phyloP scores from a whole-genome alignment of 2,888 invertebrate genomes.

The Hirtodrosophila cameraria region DNA sequence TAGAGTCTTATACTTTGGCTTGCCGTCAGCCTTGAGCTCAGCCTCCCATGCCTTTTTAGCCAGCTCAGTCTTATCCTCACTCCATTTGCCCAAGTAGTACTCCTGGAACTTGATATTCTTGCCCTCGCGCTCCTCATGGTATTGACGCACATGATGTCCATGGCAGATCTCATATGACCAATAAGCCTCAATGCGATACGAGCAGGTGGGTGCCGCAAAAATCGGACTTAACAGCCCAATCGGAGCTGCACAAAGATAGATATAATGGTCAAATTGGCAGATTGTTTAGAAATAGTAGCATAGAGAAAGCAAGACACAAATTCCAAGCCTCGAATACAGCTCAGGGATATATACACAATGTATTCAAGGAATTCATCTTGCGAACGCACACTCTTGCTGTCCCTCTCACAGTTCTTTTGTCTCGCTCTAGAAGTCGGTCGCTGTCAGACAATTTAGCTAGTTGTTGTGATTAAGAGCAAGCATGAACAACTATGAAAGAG shows the following conservation, averaged over 20 bases:
- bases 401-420: too few species aligned
- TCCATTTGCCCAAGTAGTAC: constrained; percentile 93
- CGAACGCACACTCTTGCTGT: too few species aligned
- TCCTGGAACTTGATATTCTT: constrained; percentile 93
- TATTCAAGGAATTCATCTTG: too few species aligned
- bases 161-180: constrained; percentile 99
- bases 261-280: not conserved
- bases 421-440: too few species aligned
- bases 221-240: constrained; percentile 90
- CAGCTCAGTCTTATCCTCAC: constrained; percentile 87
- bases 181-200: constrained; percentile 94
- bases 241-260: constrained; percentile 85
- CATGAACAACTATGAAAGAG: too few species aligned
- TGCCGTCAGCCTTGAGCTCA: constrained; percentile 85
- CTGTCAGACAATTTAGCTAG: too few species aligned
- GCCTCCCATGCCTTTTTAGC: constrained; percentile 85
- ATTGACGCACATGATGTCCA: constrained; percentile 95
- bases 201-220: constrained; percentile 92
- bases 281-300: too few species aligned
- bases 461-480: too few species aligned
- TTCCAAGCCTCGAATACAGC: too few species aligned
- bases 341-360: too few species aligned
- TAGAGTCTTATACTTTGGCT: constrained; percentile 86
- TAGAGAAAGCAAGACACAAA: too few species aligned
- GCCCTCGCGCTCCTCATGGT: constrained; percentile 97